Percentiles rank a stretch among this genome's conserved stretches.
Evolutionary conservation across 1,140 invertebrate genomes (phyloP).

Genomic region (Pseudobourletiella spinata): DNA sequence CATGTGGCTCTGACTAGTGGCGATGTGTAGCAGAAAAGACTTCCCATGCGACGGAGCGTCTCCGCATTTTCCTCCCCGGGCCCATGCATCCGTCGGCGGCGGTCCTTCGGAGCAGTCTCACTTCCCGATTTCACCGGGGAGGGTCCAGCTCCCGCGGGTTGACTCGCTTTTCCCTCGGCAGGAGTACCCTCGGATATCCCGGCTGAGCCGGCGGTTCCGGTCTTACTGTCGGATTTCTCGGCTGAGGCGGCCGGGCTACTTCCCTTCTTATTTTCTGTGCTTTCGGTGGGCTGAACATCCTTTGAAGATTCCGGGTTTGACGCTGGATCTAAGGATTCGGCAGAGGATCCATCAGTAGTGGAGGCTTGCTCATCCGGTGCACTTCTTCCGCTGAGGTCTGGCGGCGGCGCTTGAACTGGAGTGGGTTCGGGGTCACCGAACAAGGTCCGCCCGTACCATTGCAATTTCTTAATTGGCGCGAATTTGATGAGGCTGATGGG

Average conservation of each 20-base stretch:
- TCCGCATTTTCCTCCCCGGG: neutral
- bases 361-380: neutral
- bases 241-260: too few relatives aligned
- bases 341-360: neutral
- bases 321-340: too few relatives aligned
- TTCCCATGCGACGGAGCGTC: conserved; percentile 16
- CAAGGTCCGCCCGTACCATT: conserved; percentile 18
- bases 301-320: too few relatives aligned
- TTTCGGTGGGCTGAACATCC: too few relatives aligned
- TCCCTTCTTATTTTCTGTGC: too few relatives aligned
- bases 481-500: conserved; percentile 23
- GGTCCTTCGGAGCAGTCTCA: neutral
- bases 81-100: neutral
- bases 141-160: too few relatives aligned
- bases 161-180: too few relatives aligned
- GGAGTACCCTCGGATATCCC: too few relatives aligned
- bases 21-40: conserved; percentile 25
- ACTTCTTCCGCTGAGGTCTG: neutral
- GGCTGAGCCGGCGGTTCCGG: too few relatives aligned
- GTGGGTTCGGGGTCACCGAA: neutral
- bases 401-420: too few relatives aligned
- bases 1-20: neutral
- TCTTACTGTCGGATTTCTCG: too few relatives aligned
- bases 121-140: too few relatives aligned
- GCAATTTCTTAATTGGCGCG: conserved; percentile 1